Percentiles rank a stretch among this genome's conserved stretches.
Conservation (phyloP, 2,113 vertebrate species). For the Puma concolor region DNA sequence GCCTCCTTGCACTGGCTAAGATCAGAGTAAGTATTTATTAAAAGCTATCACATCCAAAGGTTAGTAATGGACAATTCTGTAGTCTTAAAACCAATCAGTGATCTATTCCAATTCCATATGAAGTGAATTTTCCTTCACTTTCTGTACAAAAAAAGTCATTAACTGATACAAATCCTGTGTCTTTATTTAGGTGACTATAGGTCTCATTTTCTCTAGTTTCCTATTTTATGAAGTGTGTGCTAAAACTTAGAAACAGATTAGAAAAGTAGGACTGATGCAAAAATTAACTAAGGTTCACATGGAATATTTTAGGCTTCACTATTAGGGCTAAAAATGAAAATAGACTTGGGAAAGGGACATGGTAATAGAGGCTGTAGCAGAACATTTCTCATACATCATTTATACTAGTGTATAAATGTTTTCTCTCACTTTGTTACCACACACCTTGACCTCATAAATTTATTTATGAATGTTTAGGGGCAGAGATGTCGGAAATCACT, state of each 20-base stretch:
- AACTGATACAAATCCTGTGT: not conserved
- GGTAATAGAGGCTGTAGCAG: not conserved
- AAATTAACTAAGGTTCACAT: not conserved
- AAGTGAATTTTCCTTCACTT: not conserved
- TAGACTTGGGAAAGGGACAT: not conserved
- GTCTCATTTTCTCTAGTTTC: not conserved
- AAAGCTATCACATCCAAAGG: not conserved
- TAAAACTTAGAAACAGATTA: not conserved
- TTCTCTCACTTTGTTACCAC: not conserved
- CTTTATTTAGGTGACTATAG: not conserved
- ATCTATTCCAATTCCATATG: not conserved
- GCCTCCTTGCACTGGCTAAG: not conserved
- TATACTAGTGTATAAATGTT: not conserved
- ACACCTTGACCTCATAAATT: not conserved
- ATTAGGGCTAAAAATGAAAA: not conserved
- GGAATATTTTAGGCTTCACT: not conserved
- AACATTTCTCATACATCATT: not conserved
- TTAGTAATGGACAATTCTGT: not conserved
- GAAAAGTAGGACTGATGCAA: not conserved
- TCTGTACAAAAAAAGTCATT: not conserved
- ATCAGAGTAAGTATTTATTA: not conserved
- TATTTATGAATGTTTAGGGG: not conserved
- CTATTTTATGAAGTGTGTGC: not conserved
- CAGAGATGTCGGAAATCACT: not conserved
- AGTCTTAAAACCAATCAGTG: not conserved